Conservation (phyloP, 92 coral and sea anemone species). For the Phenganax subtilis region DNA sequence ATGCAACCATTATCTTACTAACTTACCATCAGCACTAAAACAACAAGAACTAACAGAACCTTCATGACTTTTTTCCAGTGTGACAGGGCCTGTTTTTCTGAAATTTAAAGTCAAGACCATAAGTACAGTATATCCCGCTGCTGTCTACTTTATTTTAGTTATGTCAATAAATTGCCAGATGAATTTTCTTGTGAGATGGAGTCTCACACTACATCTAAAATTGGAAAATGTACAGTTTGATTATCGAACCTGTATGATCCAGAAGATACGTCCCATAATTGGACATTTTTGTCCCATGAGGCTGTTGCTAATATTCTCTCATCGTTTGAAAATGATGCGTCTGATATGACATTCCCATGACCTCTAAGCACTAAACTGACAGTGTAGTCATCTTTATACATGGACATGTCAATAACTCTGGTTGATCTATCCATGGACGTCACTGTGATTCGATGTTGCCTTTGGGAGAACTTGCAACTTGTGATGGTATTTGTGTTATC, state of each 20-base stretch:
- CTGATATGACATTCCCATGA: constrained; percentile 84
- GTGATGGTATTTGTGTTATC: constrained; percentile 92
- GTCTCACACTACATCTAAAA: not conserved
- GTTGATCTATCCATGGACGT: constrained; percentile 98
- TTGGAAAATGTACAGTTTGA: not conserved
- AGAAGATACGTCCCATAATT: constrained; percentile 93
- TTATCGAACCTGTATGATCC: constrained; percentile 66
- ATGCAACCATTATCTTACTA: not conserved
- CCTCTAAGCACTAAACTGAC: constrained; percentile 82
- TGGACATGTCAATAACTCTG: constrained; percentile 82
- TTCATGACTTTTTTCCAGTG: constrained; percentile 90
- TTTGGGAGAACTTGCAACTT: constrained; percentile 86
- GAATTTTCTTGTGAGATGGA: not conserved
- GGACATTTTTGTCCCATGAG: constrained; percentile 97
- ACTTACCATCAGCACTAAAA: constrained; percentile 88
- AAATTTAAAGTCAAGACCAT: not conserved
- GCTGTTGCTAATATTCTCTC: constrained; percentile 90
- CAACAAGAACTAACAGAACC: constrained; percentile 92
- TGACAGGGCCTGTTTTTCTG: constrained; percentile 88
- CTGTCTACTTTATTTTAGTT: not conserved
- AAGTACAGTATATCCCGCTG: not conserved
- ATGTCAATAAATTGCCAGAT: not conserved
- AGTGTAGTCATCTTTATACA: constrained; percentile 62
- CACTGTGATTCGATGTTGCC: constrained; percentile 74
- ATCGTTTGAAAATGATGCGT: constrained; percentile 76